These are phyloP conservation scores for Calosoma granatense DNA, from an alignment of 1,140 invertebrate genomes.

Conservation along the genomic window DNA sequence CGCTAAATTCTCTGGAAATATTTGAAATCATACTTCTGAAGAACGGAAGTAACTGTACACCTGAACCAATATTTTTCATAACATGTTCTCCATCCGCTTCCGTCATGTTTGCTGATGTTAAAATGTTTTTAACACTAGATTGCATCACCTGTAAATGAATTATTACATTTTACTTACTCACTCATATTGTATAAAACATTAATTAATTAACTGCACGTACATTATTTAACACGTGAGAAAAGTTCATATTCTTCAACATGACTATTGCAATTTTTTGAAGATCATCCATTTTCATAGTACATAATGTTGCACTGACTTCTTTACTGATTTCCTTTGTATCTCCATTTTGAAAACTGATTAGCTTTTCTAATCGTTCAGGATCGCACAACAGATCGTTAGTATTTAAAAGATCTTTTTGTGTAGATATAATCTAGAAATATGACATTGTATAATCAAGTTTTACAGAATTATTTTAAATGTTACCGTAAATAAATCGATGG, in stretches of 20 bases:
- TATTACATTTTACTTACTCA: slow-evolving; percentile 10
- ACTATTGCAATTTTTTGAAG: slow-evolving; percentile 35
- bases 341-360: not conserved
- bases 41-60: slow-evolving; percentile 35
- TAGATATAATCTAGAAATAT: not conserved
- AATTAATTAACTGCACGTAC: slow-evolving; percentile 33
- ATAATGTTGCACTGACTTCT: slow-evolving; percentile 36
- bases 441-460: not conserved
- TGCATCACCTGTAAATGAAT: slow-evolving; percentile 33
- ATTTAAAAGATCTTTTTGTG: not conserved
- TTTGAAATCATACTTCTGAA: slow-evolving; percentile 33
- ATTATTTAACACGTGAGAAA: slow-evolving; percentile 38
- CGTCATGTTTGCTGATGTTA: slow-evolving; percentile 40
- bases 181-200: slow-evolving; percentile 2
- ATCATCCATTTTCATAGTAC: slow-evolving; percentile 33
- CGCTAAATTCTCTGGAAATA: slow-evolving; percentile 24
- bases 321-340: slow-evolving; percentile 20
- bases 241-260: slow-evolving; percentile 41
- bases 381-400: slow-evolving; percentile 21
- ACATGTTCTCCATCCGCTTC: slow-evolving; percentile 36
- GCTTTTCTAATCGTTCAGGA: slow-evolving; percentile 24
- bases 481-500: slow-evolving; percentile 29
- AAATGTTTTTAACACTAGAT: slow-evolving; percentile 37
- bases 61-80: slow-evolving; percentile 34
- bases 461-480: slow-evolving; percentile 11